A percentile compares a stretch with the other conserved stretches of the same genome.
These are phyloP conservation scores for Amphipoea lucens DNA, from an alignment of 2,888 invertebrate species.

Conservation along the genomic window DNA sequence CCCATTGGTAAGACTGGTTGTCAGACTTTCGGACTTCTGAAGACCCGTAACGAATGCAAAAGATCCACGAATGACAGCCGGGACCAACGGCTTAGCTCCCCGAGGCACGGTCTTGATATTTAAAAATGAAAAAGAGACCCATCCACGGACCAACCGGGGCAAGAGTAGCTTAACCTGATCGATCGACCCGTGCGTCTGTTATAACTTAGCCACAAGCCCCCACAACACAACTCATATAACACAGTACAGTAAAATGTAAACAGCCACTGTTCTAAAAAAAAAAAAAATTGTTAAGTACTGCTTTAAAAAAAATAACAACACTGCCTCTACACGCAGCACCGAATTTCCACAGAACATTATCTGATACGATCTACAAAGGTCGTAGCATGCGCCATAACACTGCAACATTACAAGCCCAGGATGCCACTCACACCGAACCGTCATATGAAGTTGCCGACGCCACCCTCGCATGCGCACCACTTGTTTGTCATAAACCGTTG, in stretches of 20 bases:
- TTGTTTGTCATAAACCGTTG: constrained; percentile 50
- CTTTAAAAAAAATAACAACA: not conserved
- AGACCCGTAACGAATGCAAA: not conserved
- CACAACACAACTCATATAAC: not conserved
- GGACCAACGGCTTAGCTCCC: not conserved
- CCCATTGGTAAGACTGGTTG: not conserved
- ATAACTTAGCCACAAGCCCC: not conserved
- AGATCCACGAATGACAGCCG: not conserved
- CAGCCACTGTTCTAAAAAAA: not conserved
- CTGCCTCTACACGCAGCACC: not conserved
- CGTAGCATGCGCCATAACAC: constrained; percentile 14
- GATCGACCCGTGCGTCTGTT: not conserved
- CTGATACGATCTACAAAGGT: constrained; percentile 33
- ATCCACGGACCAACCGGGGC: not conserved
- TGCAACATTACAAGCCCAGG: constrained; percentile 65
- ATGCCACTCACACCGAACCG: constrained; percentile 51
- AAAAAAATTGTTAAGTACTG: not conserved
- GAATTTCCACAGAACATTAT: constrained; percentile 29
- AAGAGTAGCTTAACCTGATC: not conserved
- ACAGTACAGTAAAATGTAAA: not conserved
- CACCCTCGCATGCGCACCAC: constrained; percentile 50
- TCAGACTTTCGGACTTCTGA: not conserved
- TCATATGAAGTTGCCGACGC: constrained; percentile 57
- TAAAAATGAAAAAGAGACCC: not conserved
- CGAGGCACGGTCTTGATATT: not conserved